Conservation (phyloP, 2,113 vertebrate genomes). For the Marmota flaviventris region DNA sequence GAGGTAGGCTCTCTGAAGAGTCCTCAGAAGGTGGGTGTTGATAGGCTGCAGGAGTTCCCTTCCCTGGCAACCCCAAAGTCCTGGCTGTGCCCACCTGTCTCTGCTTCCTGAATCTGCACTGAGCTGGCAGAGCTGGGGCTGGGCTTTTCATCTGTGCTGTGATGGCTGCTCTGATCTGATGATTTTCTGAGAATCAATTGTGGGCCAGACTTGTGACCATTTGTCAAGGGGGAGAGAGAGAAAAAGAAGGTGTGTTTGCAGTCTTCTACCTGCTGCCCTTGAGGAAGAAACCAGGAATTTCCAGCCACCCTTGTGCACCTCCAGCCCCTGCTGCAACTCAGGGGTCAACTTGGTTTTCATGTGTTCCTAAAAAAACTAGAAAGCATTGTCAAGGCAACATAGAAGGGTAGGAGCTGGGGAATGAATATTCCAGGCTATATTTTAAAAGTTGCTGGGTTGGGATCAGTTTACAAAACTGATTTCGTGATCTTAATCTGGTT, state of each 20-base stretch:
- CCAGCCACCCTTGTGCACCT: background rate
- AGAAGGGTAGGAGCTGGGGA: background rate
- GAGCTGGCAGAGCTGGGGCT: background rate
- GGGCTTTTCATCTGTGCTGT: background rate
- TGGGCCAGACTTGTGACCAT: constrained; percentile 66
- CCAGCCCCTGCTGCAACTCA: background rate
- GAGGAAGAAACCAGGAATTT: background rate
- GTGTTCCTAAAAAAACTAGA: background rate
- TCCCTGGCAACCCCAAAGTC: background rate
- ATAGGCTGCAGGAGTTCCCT: background rate
- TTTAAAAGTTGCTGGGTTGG: constrained; percentile 35
- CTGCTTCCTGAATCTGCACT: background rate
- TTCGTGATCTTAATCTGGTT: constrained; percentile 16
- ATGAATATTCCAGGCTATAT: background rate
- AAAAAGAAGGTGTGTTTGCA: constrained; percentile 41
- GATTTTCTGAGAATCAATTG: constrained; percentile 71
- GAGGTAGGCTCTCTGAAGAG: background rate
- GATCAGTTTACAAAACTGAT: constrained; percentile 45
- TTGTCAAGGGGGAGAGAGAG: constrained; percentile 23
- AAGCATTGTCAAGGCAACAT: constrained; percentile 40
- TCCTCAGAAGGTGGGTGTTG: constrained; percentile 15
- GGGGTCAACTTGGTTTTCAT: background rate
- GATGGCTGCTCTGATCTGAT: constrained; percentile 47
- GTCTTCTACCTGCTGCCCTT: background rate
- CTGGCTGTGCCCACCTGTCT: background rate